phyloP scores from a whole-genome alignment of 2,888 invertebrate species.

The Luperina testacea region DNA sequence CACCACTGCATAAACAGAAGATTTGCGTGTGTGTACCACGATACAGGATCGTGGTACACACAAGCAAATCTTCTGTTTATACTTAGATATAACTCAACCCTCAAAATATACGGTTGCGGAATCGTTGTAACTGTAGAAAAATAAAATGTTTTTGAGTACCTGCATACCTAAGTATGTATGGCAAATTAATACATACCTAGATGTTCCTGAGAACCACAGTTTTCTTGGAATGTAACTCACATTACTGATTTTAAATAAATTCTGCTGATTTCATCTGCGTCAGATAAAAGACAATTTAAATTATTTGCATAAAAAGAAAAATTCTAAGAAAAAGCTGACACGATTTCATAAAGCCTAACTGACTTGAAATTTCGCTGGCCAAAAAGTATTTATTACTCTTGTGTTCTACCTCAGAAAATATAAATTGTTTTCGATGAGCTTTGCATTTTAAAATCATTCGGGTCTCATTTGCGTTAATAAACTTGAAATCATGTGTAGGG shows the following conservation, averaged over 20 bases:
- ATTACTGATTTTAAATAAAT: background rate
- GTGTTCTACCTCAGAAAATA: constrained; percentile 18
- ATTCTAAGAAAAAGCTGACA: background rate
- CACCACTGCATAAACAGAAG: too few relatives aligned
- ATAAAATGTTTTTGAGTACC: background rate
- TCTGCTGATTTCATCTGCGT: background rate
- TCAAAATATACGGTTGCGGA: background rate
- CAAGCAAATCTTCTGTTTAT: background rate
- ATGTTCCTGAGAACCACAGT: background rate
- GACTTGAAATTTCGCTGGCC: constrained; percentile 2
- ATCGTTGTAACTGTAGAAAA: background rate
- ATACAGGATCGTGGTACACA: background rate
- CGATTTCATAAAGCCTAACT: constrained; percentile 19
- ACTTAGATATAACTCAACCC: background rate
- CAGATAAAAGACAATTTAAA: constrained; percentile 1
- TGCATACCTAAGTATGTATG: background rate
- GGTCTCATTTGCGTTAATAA: constrained; percentile 47
- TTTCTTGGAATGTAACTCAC: background rate
- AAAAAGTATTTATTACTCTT: constrained; percentile 21
- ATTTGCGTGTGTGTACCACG: too few relatives aligned
- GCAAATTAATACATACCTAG: background rate
- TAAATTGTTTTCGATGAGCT: constrained; percentile 9
- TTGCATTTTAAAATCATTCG: constrained; percentile 43
- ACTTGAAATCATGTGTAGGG: constrained; percentile 70
- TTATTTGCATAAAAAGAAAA: constrained; percentile 17